Conservation (phyloP, 2,113 vertebrate genomes). For the Sceloporus tristichus region DNA sequence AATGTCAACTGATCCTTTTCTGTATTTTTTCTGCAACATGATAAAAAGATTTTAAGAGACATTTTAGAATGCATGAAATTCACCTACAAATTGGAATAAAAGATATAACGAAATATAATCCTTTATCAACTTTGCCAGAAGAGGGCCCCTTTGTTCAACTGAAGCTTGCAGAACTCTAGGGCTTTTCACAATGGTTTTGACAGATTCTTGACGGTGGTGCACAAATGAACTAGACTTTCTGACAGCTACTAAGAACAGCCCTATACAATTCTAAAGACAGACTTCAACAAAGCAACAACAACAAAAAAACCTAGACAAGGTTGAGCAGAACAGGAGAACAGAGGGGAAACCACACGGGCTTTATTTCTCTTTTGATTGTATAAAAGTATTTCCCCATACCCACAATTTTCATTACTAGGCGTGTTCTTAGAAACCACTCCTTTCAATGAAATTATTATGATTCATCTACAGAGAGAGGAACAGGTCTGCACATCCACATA, state of each 20-base stretch:
- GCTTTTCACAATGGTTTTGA: background rate
- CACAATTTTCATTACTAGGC: background rate
- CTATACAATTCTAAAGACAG: background rate
- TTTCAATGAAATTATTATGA: background rate
- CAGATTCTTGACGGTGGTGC: background rate
- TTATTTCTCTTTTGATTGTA: background rate
- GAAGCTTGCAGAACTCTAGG: background rate
- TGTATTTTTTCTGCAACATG: constrained; percentile 85
- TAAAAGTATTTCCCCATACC: background rate
- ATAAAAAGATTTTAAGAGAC: background rate
- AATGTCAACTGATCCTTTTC: constrained; percentile 90
- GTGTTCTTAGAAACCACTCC: background rate
- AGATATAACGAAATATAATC: background rate
- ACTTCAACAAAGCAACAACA: background rate
- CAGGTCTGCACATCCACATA: background rate
- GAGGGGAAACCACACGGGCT: background rate
- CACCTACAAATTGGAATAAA: background rate
- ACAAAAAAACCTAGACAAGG: background rate
- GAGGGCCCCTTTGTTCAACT: background rate
- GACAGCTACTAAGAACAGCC: background rate
- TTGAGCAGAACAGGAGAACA: background rate
- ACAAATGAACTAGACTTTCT: background rate
- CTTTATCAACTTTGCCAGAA: background rate
- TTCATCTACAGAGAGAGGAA: background rate
- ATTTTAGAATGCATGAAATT: background rate